These are phyloP conservation scores for Yponomeuta sedellus DNA, from an alignment of 2,888 invertebrate genomes.

Conservation along the genomic window DNA sequence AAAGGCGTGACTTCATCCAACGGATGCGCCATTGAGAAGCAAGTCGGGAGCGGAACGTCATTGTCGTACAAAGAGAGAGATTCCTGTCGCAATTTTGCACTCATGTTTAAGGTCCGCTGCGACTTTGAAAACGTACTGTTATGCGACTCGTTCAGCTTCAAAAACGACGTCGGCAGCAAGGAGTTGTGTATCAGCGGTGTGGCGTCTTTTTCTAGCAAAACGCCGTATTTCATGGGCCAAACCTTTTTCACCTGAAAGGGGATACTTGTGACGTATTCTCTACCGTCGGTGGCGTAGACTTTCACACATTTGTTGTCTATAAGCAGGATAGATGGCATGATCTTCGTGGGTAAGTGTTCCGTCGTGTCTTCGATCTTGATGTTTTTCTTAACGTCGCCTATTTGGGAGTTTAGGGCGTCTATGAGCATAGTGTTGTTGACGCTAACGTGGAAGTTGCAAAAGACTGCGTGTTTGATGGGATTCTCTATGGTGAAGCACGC, in stretches of 20 bases:
- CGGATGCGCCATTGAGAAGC: slow-evolving; percentile 93
- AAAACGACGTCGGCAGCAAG: slow-evolving; percentile 46
- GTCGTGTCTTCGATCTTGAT: slow-evolving; percentile 68
- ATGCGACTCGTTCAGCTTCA: slow-evolving; percentile 56
- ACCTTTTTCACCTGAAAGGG: slow-evolving; percentile 88
- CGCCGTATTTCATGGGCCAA: slow-evolving; percentile 91
- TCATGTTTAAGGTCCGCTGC: slow-evolving; percentile 51
- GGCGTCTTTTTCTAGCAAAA: slow-evolving; percentile 86
- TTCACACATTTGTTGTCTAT: slow-evolving; percentile 85
- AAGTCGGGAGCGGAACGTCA: slow-evolving; percentile 81
- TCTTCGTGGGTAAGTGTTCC: slow-evolving; percentile 68
- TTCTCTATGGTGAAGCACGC: slow-evolving; percentile 88
- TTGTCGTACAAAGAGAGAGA: slow-evolving; percentile 54
- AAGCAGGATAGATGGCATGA: slow-evolving; percentile 82
- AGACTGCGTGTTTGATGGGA: slow-evolving; percentile 88
- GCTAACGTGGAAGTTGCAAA: slow-evolving; percentile 78
- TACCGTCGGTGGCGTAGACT: slow-evolving; percentile 86
- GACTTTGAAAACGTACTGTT: slow-evolving; percentile 55
- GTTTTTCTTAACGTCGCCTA: slow-evolving; percentile 64
- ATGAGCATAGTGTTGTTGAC: slow-evolving; percentile 75
- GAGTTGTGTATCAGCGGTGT: slow-evolving; percentile 50
- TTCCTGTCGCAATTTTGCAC: slow-evolving; percentile 53
- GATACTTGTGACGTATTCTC: slow-evolving; percentile 88
- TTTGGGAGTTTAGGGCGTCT: slow-evolving; percentile 67
- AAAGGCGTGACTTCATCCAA: slow-evolving; percentile 94